A percentile compares a stretch with the other conserved stretches of the same genome.
These are phyloP conservation scores for Ophioderma brevispina DNA, from an alignment of 35 echinoderm and acorn worm genomes.

Conservation along the genomic window DNA sequence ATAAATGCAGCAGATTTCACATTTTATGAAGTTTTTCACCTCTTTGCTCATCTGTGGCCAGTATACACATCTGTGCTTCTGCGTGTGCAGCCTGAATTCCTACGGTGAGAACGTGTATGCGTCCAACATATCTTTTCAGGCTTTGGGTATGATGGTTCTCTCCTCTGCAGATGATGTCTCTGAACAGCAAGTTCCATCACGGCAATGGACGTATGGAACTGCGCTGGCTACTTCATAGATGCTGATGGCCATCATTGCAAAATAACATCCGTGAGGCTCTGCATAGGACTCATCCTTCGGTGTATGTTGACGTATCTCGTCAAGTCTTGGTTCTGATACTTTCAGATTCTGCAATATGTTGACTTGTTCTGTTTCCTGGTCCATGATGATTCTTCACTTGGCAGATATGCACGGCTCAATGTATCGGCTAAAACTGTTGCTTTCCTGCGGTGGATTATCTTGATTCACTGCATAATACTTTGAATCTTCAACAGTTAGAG, in stretches of 20 bases:
- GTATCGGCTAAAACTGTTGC: constrained; percentile 42
- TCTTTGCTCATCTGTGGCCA: constrained; percentile 66
- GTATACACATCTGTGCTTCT: constrained; percentile 54
- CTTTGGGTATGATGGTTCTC: constrained; percentile 56
- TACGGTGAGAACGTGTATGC: constrained; percentile 51
- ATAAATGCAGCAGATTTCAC: constrained; percentile 54
- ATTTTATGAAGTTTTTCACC: constrained; percentile 61
- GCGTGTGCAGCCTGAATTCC: constrained; percentile 44
- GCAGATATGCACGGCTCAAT: constrained; percentile 21
- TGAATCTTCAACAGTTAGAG: neutral
- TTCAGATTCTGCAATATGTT: constrained; percentile 39
- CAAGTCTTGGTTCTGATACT: constrained; percentile 59
- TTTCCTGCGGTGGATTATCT: neutral
- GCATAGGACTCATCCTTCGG: constrained; percentile 8
- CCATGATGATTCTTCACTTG: too few species aligned
- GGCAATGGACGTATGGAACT: constrained; percentile 21
- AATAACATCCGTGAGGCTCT: constrained; percentile 19
- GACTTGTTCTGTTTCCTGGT: constrained; percentile 12
- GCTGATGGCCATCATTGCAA: neutral
- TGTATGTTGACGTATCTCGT: constrained; percentile 16
- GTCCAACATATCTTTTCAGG: constrained; percentile 41
- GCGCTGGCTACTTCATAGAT: neutral
- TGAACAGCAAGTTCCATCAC: constrained; percentile 63
- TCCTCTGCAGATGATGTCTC: constrained; percentile 38
- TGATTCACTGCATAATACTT: constrained; percentile 38